Conservation (phyloP, 2,888 invertebrate genomes). For the Apantesis nais region DNA sequence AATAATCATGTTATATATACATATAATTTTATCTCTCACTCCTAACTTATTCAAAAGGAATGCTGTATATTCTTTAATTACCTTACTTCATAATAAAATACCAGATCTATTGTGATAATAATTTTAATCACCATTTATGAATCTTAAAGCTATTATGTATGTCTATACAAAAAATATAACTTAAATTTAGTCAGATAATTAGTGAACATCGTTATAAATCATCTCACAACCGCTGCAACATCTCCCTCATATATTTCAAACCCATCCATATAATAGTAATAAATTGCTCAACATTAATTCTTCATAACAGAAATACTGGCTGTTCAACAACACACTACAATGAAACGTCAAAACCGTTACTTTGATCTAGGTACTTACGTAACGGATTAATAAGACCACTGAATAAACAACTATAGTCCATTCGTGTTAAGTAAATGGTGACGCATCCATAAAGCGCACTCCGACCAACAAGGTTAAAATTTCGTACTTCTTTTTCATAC, state of each 20-base stretch:
- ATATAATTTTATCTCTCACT: too few species aligned
- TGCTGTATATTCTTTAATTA: too few species aligned
- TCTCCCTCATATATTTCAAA: slow-evolving; percentile 73
- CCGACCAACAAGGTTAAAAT: background rate
- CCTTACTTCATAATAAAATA: background rate
- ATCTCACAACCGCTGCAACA: slow-evolving; percentile 86
- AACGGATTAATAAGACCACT: slow-evolving; percentile 30
- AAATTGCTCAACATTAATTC: slow-evolving; percentile 68
- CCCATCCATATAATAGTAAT: slow-evolving; percentile 71
- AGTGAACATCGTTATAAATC: slow-evolving; percentile 84
- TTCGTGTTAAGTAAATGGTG: background rate
- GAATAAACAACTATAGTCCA: slow-evolving; percentile 22
- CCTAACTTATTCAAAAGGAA: too few species aligned
- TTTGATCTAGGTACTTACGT: slow-evolving; percentile 25
- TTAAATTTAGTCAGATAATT: slow-evolving; percentile 83
- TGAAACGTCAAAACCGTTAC: slow-evolving; percentile 17
- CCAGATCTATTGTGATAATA: slow-evolving; percentile 67
- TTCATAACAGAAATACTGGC: slow-evolving; percentile 63
- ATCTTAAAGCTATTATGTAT: slow-evolving; percentile 78
- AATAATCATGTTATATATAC: too few species aligned
- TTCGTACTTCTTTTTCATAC: too few species aligned
- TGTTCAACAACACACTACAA: slow-evolving; percentile 49
- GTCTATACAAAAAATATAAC: slow-evolving; percentile 85
- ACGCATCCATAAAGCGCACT: background rate
- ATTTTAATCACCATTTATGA: slow-evolving; percentile 77